Evolutionary conservation across 2,113 vertebrate species (phyloP), one percentile per base, ranked within the genome.

Genomic region (Mormoops blainvillei): DNA sequence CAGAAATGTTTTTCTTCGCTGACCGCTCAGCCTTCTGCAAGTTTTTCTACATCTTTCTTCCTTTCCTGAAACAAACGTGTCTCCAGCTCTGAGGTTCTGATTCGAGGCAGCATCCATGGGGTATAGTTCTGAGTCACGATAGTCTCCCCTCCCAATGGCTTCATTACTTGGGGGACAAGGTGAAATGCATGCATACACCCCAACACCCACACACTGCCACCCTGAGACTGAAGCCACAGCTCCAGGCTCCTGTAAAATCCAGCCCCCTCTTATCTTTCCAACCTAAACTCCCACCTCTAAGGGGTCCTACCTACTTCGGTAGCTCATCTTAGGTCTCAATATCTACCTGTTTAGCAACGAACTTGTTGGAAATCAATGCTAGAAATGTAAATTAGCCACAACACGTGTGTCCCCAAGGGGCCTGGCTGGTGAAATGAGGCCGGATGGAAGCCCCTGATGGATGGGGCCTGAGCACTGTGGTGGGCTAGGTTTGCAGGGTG

Each of bases 381-480:
- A 77, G 77, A 92, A 94, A n/a, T 91, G 87, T 65, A 63, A 63
- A 89, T 74, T 31, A 87, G 19, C 7, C 22, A 15, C 15, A 54
- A 74, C 3, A 43, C 0, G 0, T 33, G 45, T 52, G 61, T 88
- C 74, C 83, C 36, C 12, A 7, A 41, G 78, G 88, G 89, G 45
- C n/a, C 24, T 2, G 4, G 77, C 54, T 56, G 4, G 11, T 54
- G 48, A 74, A 67, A 85, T 31, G 16, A 83, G 16, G 54, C n/a
- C n/a, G 4, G 71, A 36, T 9, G 16, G 67, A 50, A 41, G 31
- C 48, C 77, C 26, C 33, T 0, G 7, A 8, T 2, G 33, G 28
- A n/a, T 12, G 33, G 36, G 61, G 58, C 50, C 58, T 22, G 16
- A 45, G 81, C 58, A 56, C 54, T 3, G 28, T 2, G 15, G 5